These are phyloP conservation scores for Prostheceraeus crozeri DNA, from an alignment of 2,888 invertebrate genomes.

Conservation along the genomic window DNA sequence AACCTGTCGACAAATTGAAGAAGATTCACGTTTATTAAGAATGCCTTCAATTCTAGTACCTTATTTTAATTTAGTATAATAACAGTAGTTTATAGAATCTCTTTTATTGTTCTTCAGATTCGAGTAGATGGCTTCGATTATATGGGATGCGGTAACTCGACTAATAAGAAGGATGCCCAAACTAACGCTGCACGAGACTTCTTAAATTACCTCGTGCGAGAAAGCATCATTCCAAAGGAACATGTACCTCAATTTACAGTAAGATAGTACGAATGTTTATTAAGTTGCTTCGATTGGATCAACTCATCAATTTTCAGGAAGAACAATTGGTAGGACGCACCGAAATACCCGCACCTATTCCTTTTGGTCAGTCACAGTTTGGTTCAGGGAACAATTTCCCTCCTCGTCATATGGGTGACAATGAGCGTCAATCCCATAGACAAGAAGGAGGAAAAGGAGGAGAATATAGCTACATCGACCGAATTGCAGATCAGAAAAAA, in stretches of 20 bases:
- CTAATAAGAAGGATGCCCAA: slow-evolving; percentile 83
- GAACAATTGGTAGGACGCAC: slow-evolving; percentile 3
- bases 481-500: slow-evolving; percentile 48
- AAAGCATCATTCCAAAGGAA: slow-evolving; percentile 43
- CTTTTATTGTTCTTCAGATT: slow-evolving; percentile 54
- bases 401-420: neutral
- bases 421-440: too few relatives aligned
- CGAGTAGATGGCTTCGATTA: slow-evolving; percentile 70
- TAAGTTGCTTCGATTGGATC: neutral
- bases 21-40: too few relatives aligned
- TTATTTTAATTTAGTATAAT: too few relatives aligned
- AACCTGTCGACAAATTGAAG: too few relatives aligned
- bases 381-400: neutral
- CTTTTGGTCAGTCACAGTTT: neutral
- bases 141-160: slow-evolving; percentile 84
- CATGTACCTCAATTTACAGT: slow-evolving; percentile 35
- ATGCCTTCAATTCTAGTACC: too few relatives aligned
- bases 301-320: neutral
- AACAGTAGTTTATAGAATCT: too few relatives aligned
- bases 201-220: slow-evolving; percentile 71
- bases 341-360: neutral
- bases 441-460: neutral
- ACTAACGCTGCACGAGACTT: slow-evolving; percentile 86
- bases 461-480: slow-evolving; percentile 33
- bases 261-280: neutral